These are phyloP conservation scores for Lepidiolamprologus cunningtoni DNA, from an alignment of 2,113 vertebrate genomes.

Conservation along the genomic window DNA sequence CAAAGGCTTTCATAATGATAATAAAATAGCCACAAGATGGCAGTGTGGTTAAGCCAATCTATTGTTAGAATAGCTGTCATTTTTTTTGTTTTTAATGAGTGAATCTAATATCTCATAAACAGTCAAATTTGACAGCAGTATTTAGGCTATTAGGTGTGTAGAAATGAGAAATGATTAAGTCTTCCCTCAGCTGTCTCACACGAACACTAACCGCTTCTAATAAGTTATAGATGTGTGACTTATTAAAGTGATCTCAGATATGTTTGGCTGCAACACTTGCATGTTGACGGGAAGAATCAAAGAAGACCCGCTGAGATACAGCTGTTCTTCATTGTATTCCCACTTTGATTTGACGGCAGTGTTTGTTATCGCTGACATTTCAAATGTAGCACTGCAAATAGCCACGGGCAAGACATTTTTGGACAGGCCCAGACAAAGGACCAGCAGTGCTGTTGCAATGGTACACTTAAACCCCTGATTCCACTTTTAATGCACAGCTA, in stretches of 20 bases:
- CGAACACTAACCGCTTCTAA: not conserved
- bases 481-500: conserved; percentile 73
- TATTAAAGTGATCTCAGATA: not conserved
- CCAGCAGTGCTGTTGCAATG: conserved; percentile 58
- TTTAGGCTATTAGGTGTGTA: not conserved
- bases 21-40: conserved; percentile 43
- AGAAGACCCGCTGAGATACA: not conserved
- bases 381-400: conserved; percentile 50
- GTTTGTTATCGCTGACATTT: conserved; percentile 49
- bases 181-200: not conserved
- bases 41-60: conserved; percentile 13
- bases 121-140: not conserved
- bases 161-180: not conserved
- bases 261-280: not conserved
- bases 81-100: not conserved
- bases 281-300: not conserved
- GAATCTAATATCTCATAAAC: not conserved
- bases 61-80: not conserved
- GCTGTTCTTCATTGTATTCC: conserved; percentile 17
- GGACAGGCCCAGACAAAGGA: conserved; percentile 74
- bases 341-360: conserved; percentile 35
- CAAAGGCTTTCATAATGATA: not conserved
- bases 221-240: not conserved
- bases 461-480: conserved; percentile 72
- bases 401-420: conserved; percentile 68